Conservation (phyloP, 2,797 vertebrate species). For the Sebastes alutus region DNA sequence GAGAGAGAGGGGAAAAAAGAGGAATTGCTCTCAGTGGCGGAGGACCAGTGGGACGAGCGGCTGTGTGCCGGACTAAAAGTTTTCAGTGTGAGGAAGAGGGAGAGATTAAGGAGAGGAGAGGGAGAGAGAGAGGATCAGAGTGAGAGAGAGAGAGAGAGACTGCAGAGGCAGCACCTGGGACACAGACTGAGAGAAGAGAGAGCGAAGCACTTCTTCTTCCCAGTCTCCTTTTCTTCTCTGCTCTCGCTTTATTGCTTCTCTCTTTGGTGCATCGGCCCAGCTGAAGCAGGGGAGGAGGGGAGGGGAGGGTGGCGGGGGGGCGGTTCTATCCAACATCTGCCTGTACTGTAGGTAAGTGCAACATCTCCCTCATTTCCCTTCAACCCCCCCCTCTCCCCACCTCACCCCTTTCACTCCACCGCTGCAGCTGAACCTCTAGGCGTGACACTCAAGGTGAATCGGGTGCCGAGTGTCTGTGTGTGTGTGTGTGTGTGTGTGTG, state of each 20-base stretch:
- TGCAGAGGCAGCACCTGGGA: constrained; percentile 83
- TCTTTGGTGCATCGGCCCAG: constrained; percentile 77
- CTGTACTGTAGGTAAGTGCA: constrained; percentile 78
- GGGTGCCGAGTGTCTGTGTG: constrained; percentile 44
- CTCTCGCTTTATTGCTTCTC: constrained; percentile 59
- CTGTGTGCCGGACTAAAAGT: constrained; percentile 77
- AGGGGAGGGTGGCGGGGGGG: background rate
- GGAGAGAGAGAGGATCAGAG: constrained; percentile 33
- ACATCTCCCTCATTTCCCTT: constrained; percentile 60
- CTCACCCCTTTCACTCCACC: constrained; percentile 13
- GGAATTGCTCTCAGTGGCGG: constrained; percentile 37
- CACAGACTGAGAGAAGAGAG: constrained; percentile 66
- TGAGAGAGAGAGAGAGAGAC: constrained; percentile 60
- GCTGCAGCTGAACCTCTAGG: constrained; percentile 74
- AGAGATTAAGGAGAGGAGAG: constrained; percentile 28
- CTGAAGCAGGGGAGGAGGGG: constrained; percentile 40
- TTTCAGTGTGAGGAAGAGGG: constrained; percentile 63
- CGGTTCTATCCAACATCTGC: constrained; percentile 68
- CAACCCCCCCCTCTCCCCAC: background rate
- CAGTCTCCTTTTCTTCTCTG: constrained; percentile 29
- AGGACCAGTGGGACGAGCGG: constrained; percentile 59
- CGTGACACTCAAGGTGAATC: constrained; percentile 83
- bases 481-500: constrained; percentile 25
- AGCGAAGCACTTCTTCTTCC: constrained; percentile 64
- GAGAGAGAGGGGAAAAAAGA: constrained; percentile 5